Conservation (phyloP, 2,797 vertebrate genomes). For the Lepidocolaptes lacrymiger region DNA sequence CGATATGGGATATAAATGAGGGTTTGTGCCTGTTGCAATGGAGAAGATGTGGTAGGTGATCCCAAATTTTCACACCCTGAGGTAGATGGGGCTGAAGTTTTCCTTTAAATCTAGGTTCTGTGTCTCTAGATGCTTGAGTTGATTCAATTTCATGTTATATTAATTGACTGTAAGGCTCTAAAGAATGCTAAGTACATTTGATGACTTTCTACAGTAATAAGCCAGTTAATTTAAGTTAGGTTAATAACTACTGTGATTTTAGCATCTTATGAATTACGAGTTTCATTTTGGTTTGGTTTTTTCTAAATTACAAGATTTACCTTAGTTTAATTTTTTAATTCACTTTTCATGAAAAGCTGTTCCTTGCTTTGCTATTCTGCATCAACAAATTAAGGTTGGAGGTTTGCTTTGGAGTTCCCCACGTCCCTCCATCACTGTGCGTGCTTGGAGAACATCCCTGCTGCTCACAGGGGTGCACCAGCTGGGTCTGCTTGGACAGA, state of each 20-base stretch:
- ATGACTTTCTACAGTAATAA: conserved; percentile 63
- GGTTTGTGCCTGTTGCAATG: background rate
- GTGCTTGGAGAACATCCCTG: background rate
- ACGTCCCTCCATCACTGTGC: background rate
- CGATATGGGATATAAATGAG: conserved; percentile 3
- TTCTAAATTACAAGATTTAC: conserved; percentile 27
- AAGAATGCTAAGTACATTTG: conserved; percentile 60
- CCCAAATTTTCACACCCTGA: conserved; percentile 42
- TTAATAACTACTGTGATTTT: conserved; percentile 58
- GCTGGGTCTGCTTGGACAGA: background rate
- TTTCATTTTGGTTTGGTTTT: conserved; percentile 14
- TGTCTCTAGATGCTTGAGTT: conserved; percentile 49
- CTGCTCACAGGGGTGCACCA: background rate
- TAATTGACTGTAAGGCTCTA: conserved; percentile 55
- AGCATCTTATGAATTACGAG: conserved; percentile 37
- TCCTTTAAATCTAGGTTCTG: conserved; percentile 56
- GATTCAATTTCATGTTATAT: conserved; percentile 66
- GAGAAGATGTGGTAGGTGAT: conserved; percentile 36
- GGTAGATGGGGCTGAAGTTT: conserved; percentile 36
- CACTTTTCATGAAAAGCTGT: background rate
- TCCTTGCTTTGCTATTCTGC: background rate
- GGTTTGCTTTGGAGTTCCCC: background rate
- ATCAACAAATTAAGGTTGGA: background rate
- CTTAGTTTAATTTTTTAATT: conserved; percentile 38
- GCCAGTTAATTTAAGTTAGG: conserved; percentile 54